Conservation (phyloP, 2,888 invertebrate genomes). For the Rotaria socialis region DNA sequence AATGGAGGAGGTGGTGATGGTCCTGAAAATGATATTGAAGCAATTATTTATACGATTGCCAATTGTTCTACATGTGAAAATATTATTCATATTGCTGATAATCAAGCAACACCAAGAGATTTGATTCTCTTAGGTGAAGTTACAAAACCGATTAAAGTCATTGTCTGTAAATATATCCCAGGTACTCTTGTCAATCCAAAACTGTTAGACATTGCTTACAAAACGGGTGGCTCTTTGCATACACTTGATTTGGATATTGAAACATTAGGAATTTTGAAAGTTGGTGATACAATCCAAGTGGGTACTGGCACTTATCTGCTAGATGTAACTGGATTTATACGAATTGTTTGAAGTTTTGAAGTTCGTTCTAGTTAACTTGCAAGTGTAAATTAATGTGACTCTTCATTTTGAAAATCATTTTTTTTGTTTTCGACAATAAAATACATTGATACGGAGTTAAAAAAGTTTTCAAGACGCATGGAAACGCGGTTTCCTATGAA, state of each 20-base stretch:
- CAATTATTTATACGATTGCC: not conserved
- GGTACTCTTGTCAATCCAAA: not conserved
- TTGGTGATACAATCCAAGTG: too few relatives aligned
- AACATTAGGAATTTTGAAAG: too few relatives aligned
- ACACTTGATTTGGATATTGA: not conserved
- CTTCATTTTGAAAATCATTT: too few relatives aligned
- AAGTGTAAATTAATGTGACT: too few relatives aligned
- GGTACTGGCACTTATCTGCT: too few relatives aligned
- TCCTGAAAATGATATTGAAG: not conserved
- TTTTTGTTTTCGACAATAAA: too few relatives aligned
- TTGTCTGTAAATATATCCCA: not conserved
- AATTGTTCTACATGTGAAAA: not conserved
- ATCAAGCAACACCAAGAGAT: not conserved
- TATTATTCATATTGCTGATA: not conserved
- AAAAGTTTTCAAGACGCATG: too few relatives aligned
- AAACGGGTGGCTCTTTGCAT: not conserved
- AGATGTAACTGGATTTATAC: too few relatives aligned
- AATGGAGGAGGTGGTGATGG: not conserved
- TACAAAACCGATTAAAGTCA: not conserved
- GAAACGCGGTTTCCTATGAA: too few relatives aligned
- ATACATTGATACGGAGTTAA: too few relatives aligned
- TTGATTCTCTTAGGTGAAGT: not conserved
- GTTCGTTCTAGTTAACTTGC: too few relatives aligned
- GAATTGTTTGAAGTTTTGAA: too few relatives aligned
- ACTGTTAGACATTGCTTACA: not conserved